phyloP scores from a whole-genome alignment of 2,888 invertebrate species.

The Druceiella hillmani region DNA sequence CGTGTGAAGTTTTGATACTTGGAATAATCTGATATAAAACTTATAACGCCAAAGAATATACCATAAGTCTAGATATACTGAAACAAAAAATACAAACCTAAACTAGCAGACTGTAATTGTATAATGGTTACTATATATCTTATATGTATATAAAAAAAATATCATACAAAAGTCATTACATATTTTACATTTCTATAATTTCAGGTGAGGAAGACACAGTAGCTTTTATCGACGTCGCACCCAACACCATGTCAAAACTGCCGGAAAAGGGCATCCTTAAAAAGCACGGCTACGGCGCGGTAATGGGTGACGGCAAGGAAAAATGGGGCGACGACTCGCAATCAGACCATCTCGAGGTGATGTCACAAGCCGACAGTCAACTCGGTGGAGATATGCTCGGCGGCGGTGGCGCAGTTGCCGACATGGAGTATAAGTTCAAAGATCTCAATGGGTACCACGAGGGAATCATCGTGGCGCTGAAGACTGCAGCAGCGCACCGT shows the following conservation, averaged over 20 bases:
- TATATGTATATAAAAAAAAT: too few species aligned
- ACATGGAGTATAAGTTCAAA: slow-evolving; percentile 81
- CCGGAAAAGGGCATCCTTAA: slow-evolving; percentile 91
- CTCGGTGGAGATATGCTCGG: slow-evolving; percentile 42
- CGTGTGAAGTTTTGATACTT: too few species aligned
- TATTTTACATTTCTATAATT: slow-evolving; percentile 27
- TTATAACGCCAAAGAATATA: too few species aligned
- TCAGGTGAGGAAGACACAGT: slow-evolving; percentile 71
- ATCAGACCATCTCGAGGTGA: slow-evolving; percentile 63
- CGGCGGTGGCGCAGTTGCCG: slow-evolving; percentile 59
- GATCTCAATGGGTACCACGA: slow-evolving; percentile 79
- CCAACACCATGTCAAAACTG: slow-evolving; percentile 68
- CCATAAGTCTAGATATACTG: too few species aligned
- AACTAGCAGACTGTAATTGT: too few species aligned
- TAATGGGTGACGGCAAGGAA: slow-evolving; percentile 63
- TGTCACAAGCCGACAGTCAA: slow-evolving; percentile 65
- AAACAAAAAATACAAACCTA: too few species aligned
- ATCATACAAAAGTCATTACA: too few species aligned
- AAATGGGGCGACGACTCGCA: slow-evolving; percentile 71
- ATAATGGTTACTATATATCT: too few species aligned
- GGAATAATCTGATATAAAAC: too few species aligned
- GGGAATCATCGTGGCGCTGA: slow-evolving; percentile 83
- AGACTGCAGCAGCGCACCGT: slow-evolving; percentile 73
- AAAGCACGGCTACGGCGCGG: slow-evolving; percentile 76
- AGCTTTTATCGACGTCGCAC: slow-evolving; percentile 75